Evolutionary conservation across 2,113 vertebrate species (phyloP).

Genomic region (Cyprinodon variegatus): DNA sequence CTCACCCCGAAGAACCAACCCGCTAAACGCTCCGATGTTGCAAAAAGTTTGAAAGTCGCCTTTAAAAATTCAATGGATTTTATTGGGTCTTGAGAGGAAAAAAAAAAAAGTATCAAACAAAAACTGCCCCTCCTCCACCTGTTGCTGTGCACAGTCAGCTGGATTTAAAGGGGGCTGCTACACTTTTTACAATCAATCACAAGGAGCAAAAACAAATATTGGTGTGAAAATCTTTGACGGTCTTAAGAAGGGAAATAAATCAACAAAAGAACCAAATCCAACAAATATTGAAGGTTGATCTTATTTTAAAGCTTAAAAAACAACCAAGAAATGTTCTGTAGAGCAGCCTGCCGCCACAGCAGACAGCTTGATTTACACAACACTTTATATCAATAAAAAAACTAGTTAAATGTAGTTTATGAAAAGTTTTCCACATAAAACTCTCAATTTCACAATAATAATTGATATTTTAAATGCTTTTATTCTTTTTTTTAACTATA

Average conservation of each 20-base stretch:
- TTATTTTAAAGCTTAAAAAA: not conserved
- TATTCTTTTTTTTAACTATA: no score
- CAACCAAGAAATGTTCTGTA: not conserved
- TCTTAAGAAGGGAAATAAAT: not conserved
- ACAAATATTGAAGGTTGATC: not conserved
- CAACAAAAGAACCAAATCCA: not conserved
- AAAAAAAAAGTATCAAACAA: not conserved
- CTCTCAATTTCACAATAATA: no score
- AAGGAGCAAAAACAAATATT: no score
- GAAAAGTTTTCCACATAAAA: no score
- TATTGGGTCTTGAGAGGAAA: not conserved
- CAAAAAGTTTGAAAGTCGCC: not conserved
- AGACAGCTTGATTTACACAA: not conserved
- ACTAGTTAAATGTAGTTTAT: no score
- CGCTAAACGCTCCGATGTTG: not conserved
- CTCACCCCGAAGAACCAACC: slow-evolving; percentile 2
- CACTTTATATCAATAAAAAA: not conserved
- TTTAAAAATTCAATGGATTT: not conserved
- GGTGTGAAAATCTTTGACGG: no score
- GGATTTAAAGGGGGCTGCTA: not conserved
- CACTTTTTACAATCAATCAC: not conserved
- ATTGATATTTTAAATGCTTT: no score
- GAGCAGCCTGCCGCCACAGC: not conserved
- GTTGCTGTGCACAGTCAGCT: not conserved
- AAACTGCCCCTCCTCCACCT: not conserved